A percentile compares a stretch with the other conserved stretches of the same genome.
phyloP scores from a whole-genome alignment of 2,113 vertebrate species.

The Amblyornis subalaris region DNA sequence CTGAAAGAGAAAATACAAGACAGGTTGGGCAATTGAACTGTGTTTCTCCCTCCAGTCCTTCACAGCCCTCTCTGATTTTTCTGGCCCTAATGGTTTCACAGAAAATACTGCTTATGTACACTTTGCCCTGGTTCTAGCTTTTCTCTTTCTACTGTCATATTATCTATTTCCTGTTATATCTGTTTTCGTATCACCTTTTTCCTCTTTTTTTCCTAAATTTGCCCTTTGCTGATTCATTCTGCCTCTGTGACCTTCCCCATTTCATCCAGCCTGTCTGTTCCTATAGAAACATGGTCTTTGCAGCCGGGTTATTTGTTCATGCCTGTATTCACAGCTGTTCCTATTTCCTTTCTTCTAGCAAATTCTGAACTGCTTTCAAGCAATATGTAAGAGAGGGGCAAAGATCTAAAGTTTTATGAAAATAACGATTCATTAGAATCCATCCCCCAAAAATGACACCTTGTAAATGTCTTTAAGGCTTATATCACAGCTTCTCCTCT shows the following conservation, averaged over 20 bases:
- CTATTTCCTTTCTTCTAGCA: not conserved
- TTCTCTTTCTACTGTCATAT: not conserved
- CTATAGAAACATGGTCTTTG: conserved; percentile 41
- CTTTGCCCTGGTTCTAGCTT: not conserved
- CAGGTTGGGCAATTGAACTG: not conserved
- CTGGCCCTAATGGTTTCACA: not conserved
- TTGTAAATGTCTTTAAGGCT: not conserved
- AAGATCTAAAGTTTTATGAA: not conserved
- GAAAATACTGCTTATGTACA: not conserved
- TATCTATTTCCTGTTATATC: not conserved
- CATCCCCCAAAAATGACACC: not conserved
- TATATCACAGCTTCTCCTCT: not conserved
- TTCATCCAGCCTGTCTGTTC: conserved; percentile 40
- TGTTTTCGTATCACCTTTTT: not conserved
- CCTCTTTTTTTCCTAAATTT: not conserved
- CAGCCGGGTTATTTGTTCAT: not conserved
- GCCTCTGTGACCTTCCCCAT: conserved; percentile 29
- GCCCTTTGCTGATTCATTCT: conserved; percentile 27
- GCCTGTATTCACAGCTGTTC: conserved; percentile 8
- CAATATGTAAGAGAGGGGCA: not conserved
- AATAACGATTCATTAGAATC: not conserved
- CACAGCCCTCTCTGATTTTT: not conserved
- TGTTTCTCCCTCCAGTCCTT: not conserved
- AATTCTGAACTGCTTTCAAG: not conserved
- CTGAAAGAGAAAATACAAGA: not conserved